A percentile compares a stretch with the other conserved stretches of the same genome.
These are phyloP conservation scores for Platalea minor DNA, from an alignment of 2,797 vertebrate genomes.

Conservation along the genomic window DNA sequence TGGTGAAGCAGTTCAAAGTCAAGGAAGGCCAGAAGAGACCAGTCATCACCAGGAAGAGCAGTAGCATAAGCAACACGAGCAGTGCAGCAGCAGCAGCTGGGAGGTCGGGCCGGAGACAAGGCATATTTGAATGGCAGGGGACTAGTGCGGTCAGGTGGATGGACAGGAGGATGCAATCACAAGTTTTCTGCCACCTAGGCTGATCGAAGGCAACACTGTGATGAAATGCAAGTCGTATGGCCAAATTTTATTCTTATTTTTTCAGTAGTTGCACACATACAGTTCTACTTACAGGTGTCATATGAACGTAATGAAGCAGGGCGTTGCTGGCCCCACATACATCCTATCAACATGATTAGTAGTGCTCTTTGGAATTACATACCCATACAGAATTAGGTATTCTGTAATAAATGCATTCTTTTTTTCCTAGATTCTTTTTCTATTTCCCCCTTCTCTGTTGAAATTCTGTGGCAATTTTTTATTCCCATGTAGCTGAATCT, in stretches of 20 bases:
- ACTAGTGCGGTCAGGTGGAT: neutral
- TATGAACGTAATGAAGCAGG: neutral
- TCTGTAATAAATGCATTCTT: neutral
- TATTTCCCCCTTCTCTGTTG: neutral
- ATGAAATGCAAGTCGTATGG: slow-evolving; percentile 10
- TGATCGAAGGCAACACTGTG: neutral
- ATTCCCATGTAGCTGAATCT: neutral
- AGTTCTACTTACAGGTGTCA: neutral
- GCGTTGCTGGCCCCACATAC: neutral
- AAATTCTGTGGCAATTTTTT: neutral
- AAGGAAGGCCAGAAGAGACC: neutral
- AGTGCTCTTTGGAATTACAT: neutral
- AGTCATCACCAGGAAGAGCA: neutral
- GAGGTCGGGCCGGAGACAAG: accelerated
- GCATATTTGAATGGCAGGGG: neutral
- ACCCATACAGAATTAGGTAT: neutral
- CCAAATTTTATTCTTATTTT: neutral
- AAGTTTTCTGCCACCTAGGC: neutral
- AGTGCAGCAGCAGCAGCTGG: neutral
- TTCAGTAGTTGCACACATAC: neutral
- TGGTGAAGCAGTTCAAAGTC: neutral
- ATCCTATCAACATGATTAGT: neutral
- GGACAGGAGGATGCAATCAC: neutral
- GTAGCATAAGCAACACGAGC: accelerated
- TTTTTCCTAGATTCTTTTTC: neutral